Percentiles rank a stretch among this genome's conserved stretches.
phyloP scores from a whole-genome alignment of 2,888 invertebrate species.

The Cheilosia scutellata region DNA sequence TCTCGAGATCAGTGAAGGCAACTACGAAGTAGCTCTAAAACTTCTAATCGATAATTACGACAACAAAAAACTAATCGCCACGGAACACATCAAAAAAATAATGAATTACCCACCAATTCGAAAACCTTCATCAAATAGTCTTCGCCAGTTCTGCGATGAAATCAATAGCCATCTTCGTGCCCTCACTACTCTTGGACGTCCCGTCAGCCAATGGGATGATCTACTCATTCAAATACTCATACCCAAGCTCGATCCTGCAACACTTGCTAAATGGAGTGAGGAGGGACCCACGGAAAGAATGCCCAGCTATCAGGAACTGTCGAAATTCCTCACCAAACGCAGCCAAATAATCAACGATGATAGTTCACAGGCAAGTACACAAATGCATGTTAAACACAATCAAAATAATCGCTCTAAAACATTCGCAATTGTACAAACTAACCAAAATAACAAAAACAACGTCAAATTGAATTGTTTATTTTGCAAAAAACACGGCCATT shows the following conservation, averaged over 20 bases:
- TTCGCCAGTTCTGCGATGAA: conserved; percentile 6
- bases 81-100: conserved; percentile 10
- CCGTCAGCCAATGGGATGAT: conserved; percentile 24
- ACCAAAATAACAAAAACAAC: background rate
- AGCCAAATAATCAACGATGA: conserved; percentile 16
- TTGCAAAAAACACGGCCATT: conserved; percentile 10
- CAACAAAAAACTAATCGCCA: conserved; percentile 23
- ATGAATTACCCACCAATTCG: conserved; percentile 18
- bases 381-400: conserved; percentile 17
- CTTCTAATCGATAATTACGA: conserved; percentile 15
- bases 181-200: conserved; percentile 10
- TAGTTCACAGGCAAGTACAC: conserved; percentile 32
- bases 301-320: conserved; percentile 29
- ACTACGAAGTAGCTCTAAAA: conserved; percentile 26
- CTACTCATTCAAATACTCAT: conserved; percentile 7
- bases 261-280: conserved; percentile 20
- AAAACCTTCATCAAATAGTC: conserved; percentile 5
- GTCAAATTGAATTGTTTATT: background rate
- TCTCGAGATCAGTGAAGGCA: conserved; percentile 23
- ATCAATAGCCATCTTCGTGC: conserved; percentile 31
- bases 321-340: conserved; percentile 27
- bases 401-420: conserved; percentile 4
- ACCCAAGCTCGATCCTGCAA: conserved; percentile 14
- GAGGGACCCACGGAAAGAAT: conserved; percentile 28
- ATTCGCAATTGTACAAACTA: conserved; percentile 8